Percentiles rank a stretch among this genome's conserved stretches.
Evolutionary conservation across 2,113 vertebrate genomes (phyloP).

Genomic region (Pygoscelis adeliae): DNA sequence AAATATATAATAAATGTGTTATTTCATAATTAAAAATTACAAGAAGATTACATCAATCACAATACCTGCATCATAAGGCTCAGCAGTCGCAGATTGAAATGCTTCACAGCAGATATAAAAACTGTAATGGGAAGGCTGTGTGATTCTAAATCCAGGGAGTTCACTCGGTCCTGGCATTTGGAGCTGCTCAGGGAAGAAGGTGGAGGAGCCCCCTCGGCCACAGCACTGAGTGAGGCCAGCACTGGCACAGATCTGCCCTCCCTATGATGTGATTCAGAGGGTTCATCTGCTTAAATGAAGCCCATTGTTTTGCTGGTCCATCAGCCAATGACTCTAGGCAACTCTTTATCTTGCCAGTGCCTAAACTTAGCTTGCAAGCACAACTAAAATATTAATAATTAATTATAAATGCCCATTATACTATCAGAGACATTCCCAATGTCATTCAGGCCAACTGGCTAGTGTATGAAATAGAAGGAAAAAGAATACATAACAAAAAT

Average conservation of each 20-base stretch:
- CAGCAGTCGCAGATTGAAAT: background rate
- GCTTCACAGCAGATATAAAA: background rate
- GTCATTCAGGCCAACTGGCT: background rate
- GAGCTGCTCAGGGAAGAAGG: background rate
- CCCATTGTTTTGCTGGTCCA: background rate
- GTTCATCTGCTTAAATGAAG: slow-evolving; percentile 2
- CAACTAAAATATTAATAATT: slow-evolving; percentile 4
- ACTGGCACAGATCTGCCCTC: background rate
- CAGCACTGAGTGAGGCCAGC: accelerated
- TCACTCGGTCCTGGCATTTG: background rate
- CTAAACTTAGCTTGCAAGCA: background rate
- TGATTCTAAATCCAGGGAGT: background rate
- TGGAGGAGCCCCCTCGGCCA: background rate
- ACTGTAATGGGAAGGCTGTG: background rate
- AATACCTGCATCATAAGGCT: background rate
- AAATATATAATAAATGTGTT: background rate
- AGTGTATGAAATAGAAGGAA: background rate
- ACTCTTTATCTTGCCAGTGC: background rate
- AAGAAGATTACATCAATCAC: background rate
- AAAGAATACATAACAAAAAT: background rate
- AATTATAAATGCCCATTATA: background rate
- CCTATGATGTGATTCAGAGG: background rate
- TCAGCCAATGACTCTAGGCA: background rate
- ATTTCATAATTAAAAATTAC: background rate
- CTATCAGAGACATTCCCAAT: background rate